Evolutionary conservation across 2,888 invertebrate genomes (phyloP).

Genomic region (Heliconius sara): DNA sequence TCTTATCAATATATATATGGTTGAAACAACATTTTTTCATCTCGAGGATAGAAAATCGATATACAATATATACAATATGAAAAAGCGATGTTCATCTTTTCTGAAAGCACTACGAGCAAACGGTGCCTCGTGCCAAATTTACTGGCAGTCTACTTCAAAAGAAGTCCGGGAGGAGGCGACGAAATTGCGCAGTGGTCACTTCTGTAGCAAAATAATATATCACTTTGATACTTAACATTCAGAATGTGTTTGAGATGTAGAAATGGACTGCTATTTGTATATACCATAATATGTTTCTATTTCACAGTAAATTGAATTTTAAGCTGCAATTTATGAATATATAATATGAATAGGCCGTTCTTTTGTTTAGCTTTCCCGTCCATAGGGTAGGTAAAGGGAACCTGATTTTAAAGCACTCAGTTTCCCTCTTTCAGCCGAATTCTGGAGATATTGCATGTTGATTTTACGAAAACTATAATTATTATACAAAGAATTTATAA

Average conservation of each 20-base stretch:
- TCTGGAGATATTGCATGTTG: not conserved
- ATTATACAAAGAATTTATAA: too few relatives aligned
- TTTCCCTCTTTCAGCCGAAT: not conserved
- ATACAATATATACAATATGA: conserved; percentile 34
- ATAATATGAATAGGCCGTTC: too few relatives aligned
- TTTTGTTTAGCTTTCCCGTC: too few relatives aligned
- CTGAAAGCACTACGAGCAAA: conserved; percentile 44
- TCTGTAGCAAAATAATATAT: conserved; percentile 29
- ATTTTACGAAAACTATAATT: not conserved
- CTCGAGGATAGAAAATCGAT: conserved; percentile 20
- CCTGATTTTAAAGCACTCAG: not conserved
- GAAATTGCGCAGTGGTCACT: conserved; percentile 52
- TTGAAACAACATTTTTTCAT: conserved; percentile 16
- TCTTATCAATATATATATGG: not conserved
- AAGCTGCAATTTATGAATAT: not conserved
- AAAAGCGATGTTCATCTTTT: conserved; percentile 38
- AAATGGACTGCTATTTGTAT: not conserved
- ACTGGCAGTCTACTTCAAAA: conserved; percentile 63
- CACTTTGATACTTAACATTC: conserved; percentile 30
- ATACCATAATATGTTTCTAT: not conserved
- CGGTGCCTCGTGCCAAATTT: conserved; percentile 59
- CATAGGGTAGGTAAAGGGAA: too few relatives aligned
- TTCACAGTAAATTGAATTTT: conserved; percentile 5
- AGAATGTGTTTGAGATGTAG: conserved; percentile 22
- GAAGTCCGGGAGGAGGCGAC: conserved; percentile 53